These are phyloP conservation scores for Ladona fulva DNA, from an alignment of 1,140 invertebrate genomes.

Conservation along the genomic window DNA sequence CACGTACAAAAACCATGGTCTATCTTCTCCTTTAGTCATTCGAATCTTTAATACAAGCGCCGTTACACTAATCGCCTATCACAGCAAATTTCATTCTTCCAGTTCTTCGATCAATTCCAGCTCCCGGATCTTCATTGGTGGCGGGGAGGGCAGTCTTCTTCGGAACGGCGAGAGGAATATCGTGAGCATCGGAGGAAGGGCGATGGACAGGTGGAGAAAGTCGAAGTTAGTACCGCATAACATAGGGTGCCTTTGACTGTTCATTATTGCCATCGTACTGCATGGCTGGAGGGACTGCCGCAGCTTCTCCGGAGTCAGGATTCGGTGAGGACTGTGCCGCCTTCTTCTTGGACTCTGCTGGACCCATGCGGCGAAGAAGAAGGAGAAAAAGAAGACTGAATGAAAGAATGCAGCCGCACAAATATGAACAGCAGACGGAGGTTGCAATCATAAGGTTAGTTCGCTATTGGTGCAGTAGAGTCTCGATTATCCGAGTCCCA, in stretches of 20 bases:
- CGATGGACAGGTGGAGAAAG: background rate
- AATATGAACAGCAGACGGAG: too few relatives aligned
- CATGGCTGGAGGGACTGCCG: background rate
- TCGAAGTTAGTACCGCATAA: background rate
- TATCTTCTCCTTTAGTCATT: too few relatives aligned
- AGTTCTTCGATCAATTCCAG: background rate
- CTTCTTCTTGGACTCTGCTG: background rate
- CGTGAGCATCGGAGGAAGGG: background rate
- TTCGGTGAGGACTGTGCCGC: background rate
- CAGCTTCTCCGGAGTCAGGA: background rate
- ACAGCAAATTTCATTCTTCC: background rate
- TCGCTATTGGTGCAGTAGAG: too few relatives aligned
- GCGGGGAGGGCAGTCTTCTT: background rate
- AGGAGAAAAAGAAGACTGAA: slow-evolving; percentile 1
- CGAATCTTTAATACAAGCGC: too few relatives aligned
- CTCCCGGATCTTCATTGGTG: background rate
- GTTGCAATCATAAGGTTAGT: too few relatives aligned
- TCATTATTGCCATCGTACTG: background rate
- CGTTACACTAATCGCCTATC: too few relatives aligned
- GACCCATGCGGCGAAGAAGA: background rate
- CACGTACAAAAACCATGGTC: too few relatives aligned
- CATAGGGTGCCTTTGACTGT: background rate
- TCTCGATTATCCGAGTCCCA: too few relatives aligned
- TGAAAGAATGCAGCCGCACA: background rate
- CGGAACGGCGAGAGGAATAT: background rate